These are phyloP conservation scores for Halcyon chelicuti DNA, from an alignment of 2,797 vertebrate species.

Conservation along the genomic window DNA sequence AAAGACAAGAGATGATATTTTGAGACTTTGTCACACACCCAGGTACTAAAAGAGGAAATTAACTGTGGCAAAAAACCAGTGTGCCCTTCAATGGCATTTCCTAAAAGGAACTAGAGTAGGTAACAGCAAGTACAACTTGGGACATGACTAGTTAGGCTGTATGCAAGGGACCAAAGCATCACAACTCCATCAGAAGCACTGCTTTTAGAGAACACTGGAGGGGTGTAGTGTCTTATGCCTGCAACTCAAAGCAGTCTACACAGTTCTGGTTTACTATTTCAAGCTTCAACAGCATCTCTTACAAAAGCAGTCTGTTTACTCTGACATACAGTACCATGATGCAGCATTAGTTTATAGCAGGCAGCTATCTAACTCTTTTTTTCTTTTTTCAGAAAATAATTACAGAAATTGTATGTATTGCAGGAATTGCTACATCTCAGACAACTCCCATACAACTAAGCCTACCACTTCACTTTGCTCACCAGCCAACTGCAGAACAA, in stretches of 20 bases:
- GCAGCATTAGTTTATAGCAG: neutral
- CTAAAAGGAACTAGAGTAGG: neutral
- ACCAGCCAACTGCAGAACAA: neutral
- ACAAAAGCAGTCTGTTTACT: neutral
- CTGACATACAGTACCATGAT: neutral
- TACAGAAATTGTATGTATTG: neutral
- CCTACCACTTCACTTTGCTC: neutral
- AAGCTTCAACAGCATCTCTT: neutral
- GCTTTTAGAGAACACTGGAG: neutral
- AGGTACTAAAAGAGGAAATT: neutral
- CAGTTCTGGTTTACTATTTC: neutral
- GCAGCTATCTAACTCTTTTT: neutral
- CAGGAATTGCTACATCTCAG: neutral
- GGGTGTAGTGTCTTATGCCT: accelerated
- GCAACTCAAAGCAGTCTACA: neutral
- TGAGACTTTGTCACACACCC: neutral
- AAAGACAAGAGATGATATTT: neutral
- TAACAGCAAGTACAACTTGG: neutral
- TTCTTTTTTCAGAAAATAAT: neutral
- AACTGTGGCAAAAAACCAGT: neutral
- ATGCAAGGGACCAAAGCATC: neutral
- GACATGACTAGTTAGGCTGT: accelerated
- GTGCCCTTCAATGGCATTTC: neutral
- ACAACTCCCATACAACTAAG: neutral
- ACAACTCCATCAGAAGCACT: neutral